Evolutionary conservation across 2,113 vertebrate species (phyloP).

Genomic region (Zingel zingel): DNA sequence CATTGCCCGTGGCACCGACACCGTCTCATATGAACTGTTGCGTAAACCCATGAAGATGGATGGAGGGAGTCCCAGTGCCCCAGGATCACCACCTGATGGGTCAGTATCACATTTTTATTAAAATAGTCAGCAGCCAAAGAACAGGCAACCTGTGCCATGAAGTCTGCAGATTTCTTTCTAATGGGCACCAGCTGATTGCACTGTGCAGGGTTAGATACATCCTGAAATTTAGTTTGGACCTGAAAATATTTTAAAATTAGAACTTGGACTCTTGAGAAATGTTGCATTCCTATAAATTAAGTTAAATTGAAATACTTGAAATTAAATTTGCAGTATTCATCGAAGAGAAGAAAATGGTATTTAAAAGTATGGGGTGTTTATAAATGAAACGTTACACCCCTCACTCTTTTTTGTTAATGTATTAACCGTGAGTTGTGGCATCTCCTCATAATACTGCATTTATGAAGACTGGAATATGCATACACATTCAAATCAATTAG

Average conservation of each 20-base stretch:
- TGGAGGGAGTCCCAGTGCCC: slow-evolving; percentile 89
- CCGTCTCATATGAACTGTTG: slow-evolving; percentile 87
- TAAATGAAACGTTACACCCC: neutral
- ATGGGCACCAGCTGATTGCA: neutral
- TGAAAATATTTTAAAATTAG: neutral
- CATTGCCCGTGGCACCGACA: slow-evolving; percentile 92
- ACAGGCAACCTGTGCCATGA: neutral
- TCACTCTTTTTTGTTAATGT: neutral
- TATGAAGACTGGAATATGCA: neutral
- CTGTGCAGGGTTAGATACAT: neutral
- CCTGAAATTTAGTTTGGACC: neutral
- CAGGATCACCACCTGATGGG: slow-evolving; percentile 95
- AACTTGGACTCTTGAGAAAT: neutral
- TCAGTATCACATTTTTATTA: slow-evolving; percentile 73
- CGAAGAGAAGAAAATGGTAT: neutral
- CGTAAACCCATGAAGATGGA: slow-evolving; percentile 93
- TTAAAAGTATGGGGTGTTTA: neutral
- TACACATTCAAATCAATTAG: neutral
- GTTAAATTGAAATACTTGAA: neutral
- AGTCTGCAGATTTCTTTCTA: neutral
- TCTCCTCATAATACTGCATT: neutral
- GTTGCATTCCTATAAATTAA: neutral
- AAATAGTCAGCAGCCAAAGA: neutral
- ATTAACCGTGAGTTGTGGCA: neutral
- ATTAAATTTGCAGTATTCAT: neutral